These are phyloP conservation scores for Polyergus mexicanus DNA, from an alignment of 1,140 invertebrate species.

Conservation along the genomic window DNA sequence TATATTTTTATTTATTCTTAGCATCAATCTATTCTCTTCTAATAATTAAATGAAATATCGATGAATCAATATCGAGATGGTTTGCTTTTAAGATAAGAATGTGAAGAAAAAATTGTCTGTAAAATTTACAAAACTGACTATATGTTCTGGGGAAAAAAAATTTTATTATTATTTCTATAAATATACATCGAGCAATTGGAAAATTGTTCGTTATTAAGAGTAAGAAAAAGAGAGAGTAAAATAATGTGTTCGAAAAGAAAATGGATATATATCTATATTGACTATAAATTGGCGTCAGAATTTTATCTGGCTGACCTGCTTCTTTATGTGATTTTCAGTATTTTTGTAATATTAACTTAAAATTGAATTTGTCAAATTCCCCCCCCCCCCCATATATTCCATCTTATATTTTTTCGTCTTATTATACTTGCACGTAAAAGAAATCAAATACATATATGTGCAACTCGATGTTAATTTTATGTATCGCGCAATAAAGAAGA, in stretches of 20 bases:
- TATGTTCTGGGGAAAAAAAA: not conserved
- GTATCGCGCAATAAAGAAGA: not conserved
- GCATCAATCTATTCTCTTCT: not conserved
- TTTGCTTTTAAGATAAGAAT: not conserved
- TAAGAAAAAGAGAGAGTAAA: not conserved
- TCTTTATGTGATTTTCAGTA: not conserved
- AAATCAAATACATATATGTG: not conserved
- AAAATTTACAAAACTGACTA: not conserved
- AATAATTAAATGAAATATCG: not conserved
- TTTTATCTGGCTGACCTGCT: too few species aligned
- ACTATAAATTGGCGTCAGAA: too few species aligned
- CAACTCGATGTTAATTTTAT: not conserved
- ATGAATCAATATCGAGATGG: not conserved
- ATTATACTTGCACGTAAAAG: not conserved
- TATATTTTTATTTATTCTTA: not conserved
- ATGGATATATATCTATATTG: not conserved
- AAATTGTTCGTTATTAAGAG: not conserved
- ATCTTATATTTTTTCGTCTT: too few species aligned
- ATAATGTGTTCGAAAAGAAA: not conserved
- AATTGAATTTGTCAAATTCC: too few species aligned
- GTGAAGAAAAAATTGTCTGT: not conserved
- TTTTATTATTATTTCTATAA: not conserved
- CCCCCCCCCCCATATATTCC: too few species aligned
- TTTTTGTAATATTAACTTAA: not conserved
- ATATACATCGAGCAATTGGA: not conserved